phyloP scores from a whole-genome alignment of 2,797 vertebrate species.

The Babyrousa celebensis region DNA sequence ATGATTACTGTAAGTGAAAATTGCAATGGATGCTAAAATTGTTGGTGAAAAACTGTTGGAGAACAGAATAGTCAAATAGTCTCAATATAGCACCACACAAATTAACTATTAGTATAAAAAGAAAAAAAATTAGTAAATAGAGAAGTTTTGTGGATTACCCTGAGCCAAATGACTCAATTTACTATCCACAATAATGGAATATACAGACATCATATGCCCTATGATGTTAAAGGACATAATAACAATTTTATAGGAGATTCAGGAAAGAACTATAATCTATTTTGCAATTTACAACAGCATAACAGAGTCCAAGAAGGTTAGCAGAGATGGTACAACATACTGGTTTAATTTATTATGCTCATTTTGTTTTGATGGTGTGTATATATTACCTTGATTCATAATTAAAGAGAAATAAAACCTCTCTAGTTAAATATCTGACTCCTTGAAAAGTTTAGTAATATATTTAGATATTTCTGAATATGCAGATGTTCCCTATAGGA shows the following conservation, averaged over 20 bases:
- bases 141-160: neutral
- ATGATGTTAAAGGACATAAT: neutral
- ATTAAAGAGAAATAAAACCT: neutral
- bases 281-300: neutral
- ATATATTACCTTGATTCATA: conserved; percentile 4
- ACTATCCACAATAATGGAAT: neutral
- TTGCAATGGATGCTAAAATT: neutral
- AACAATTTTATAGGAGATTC: neutral
- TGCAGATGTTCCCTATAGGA: neutral
- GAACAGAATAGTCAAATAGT: neutral
- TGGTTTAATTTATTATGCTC: neutral
- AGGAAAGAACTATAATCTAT: conserved; percentile 23
- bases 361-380: neutral
- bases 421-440: conserved; percentile 36
- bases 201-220: neutral
- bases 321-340: neutral
- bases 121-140: neutral
- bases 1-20: neutral
- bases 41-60: neutral
- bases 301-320: conserved; percentile 1
- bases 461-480: conserved; percentile 45
- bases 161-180: neutral
- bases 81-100: neutral
- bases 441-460: conserved; percentile 10
- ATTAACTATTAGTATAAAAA: neutral